phyloP scores from a whole-genome alignment of 92 coral and sea anemone genomes.

The Zoanthus solanderi region DNA sequence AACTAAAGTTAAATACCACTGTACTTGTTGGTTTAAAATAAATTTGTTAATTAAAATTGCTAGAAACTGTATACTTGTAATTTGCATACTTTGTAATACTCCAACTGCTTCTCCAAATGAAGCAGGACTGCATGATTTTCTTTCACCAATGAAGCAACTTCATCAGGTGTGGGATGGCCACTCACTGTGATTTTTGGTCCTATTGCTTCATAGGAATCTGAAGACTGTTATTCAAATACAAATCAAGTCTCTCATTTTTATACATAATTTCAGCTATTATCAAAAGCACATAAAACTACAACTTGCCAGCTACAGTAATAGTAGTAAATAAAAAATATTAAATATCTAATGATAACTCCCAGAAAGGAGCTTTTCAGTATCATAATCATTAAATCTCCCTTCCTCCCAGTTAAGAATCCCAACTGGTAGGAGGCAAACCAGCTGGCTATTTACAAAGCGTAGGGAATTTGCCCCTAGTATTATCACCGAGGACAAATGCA shows the following conservation, averaged over 20 bases:
- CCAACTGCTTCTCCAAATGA: slow-evolving; percentile 84
- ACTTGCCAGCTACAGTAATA: too few relatives aligned
- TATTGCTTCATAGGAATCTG: neutral
- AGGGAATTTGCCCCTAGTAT: too few relatives aligned
- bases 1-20: too few relatives aligned
- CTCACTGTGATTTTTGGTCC: slow-evolving; percentile 2
- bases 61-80: too few relatives aligned
- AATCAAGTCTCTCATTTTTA: neutral
- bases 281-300: neutral
- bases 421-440: too few relatives aligned
- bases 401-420: too few relatives aligned
- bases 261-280: neutral
- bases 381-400: too few relatives aligned
- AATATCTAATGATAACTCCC: too few relatives aligned
- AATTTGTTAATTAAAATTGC: neutral
- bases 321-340: too few relatives aligned
- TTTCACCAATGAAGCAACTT: slow-evolving; percentile 79
- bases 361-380: too few relatives aligned
- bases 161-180: slow-evolving; percentile 69
- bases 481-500: too few relatives aligned
- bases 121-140: slow-evolving; percentile 78
- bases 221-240: neutral
- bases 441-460: too few relatives aligned
- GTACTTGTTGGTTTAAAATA: neutral
- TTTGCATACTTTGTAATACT: slow-evolving; percentile 83